Percentiles rank a stretch among this genome's conserved stretches.
Conservation (phyloP, 2,888 invertebrate species). For the Sacculina carcini region DNA sequence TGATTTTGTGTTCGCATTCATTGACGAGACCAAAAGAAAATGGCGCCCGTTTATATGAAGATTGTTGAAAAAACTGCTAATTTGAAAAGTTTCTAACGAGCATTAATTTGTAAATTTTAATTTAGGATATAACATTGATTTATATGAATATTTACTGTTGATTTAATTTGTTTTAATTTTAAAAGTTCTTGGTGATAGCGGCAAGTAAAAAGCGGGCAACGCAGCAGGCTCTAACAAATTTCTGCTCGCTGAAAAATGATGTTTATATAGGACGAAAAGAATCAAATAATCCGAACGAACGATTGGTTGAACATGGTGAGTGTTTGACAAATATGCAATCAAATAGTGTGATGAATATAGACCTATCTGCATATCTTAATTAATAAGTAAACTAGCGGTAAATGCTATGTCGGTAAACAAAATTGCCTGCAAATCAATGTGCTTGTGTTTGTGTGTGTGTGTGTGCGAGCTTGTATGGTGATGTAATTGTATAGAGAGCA, state of each 20-base stretch:
- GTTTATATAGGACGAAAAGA: slow-evolving; percentile 90
- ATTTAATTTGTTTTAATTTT: background rate
- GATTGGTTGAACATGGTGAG: slow-evolving; percentile 96
- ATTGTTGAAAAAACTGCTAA: too few species aligned
- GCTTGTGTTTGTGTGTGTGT: background rate
- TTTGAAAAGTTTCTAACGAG: too few species aligned
- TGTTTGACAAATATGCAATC: slow-evolving; percentile 19
- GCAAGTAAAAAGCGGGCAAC: too few species aligned
- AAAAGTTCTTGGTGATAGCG: background rate
- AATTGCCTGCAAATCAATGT: background rate
- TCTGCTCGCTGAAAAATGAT: slow-evolving; percentile 24
- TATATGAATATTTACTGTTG: too few species aligned
- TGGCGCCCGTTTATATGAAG: too few species aligned
- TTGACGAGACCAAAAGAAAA: too few species aligned
- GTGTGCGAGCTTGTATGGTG: background rate
- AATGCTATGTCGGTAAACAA: background rate
- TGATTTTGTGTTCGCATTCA: too few species aligned
- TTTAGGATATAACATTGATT: too few species aligned
- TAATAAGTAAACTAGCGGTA: background rate
- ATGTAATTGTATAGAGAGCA: background rate
- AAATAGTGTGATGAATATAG: background rate
- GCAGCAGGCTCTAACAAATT: background rate
- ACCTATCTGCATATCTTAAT: background rate
- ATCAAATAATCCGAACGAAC: slow-evolving; percentile 93
- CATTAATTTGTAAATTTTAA: too few species aligned